A percentile compares a stretch with the other conserved stretches of the same genome.
phyloP scores from a whole-genome alignment of 2,888 invertebrate genomes.

The Phalangium opilio region DNA sequence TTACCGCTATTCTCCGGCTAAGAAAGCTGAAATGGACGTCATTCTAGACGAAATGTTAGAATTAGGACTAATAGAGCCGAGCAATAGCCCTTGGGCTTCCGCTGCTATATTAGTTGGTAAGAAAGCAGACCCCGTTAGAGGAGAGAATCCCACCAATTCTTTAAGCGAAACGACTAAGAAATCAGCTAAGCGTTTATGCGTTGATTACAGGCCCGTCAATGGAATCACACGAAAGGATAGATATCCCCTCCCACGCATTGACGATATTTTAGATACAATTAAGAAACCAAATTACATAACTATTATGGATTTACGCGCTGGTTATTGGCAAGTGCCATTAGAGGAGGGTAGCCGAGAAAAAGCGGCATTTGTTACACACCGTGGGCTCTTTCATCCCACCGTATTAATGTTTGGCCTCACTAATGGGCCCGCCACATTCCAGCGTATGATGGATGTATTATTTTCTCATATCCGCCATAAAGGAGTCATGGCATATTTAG shows the following conservation, averaged over 20 bases:
- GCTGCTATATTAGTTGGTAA: slow-evolving; percentile 1
- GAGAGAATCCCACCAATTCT: too few species aligned
- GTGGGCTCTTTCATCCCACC: slow-evolving; percentile 9
- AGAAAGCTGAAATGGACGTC: too few species aligned
- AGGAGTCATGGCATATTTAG: too few species aligned
- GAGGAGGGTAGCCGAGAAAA: slow-evolving; percentile 9
- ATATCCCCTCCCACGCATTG: neutral
- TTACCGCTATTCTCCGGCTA: too few species aligned
- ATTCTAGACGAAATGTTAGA: neutral
- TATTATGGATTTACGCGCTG: slow-evolving; percentile 12
- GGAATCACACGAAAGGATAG: slow-evolving; percentile 1
- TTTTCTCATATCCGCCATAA: too few species aligned
- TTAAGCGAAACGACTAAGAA: too few species aligned
- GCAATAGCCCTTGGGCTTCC: neutral
- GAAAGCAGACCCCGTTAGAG: slow-evolving; percentile 1
- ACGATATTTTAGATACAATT: too few species aligned
- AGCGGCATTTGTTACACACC: slow-evolving; percentile 18
- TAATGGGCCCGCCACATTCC: slow-evolving; percentile 13
- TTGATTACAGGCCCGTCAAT: slow-evolving; percentile 11
- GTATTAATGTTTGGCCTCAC: slow-evolving; percentile 15
- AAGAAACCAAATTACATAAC: too few species aligned
- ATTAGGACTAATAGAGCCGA: neutral
- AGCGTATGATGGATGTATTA: slow-evolving; percentile 11
- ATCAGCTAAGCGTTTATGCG: slow-evolving; percentile 1
- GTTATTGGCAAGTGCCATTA: slow-evolving; percentile 17